Conservation (phyloP, 2,113 vertebrate genomes). For the Podarcis raffonei region DNA sequence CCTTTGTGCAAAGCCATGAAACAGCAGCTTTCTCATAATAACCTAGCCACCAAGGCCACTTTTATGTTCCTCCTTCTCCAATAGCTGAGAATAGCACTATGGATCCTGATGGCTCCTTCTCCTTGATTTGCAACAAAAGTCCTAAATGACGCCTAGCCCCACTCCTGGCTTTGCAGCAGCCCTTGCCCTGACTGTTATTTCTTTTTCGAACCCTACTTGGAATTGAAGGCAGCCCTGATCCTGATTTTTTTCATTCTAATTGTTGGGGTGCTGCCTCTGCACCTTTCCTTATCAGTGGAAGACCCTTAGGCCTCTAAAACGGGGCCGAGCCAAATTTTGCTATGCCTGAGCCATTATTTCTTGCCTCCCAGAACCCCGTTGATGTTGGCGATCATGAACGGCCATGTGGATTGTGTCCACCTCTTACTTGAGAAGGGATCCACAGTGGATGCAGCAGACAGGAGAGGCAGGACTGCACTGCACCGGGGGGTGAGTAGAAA, state of each 20-base stretch:
- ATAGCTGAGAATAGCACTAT: not conserved
- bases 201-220: not conserved
- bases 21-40: not conserved
- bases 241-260: not conserved
- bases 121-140: not conserved
- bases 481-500: constrained; percentile 86
- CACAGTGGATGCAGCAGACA: constrained; percentile 87
- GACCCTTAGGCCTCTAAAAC: not conserved
- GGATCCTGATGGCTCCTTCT: not conserved
- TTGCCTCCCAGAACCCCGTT: constrained; percentile 81
- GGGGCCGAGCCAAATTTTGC: not conserved
- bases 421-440: constrained; percentile 94
- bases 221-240: not conserved
- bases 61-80: not conserved
- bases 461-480: constrained; percentile 88
- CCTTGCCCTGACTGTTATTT: not conserved
- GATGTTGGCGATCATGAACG: constrained; percentile 91
- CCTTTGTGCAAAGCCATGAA: not conserved
- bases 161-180: not conserved
- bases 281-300: not conserved
- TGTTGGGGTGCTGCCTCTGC: not conserved
- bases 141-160: not conserved
- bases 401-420: constrained; percentile 91
- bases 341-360: not conserved
- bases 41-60: not conserved